Conservation (phyloP, 2,797 vertebrate species). For the Echeneis naucrates region DNA sequence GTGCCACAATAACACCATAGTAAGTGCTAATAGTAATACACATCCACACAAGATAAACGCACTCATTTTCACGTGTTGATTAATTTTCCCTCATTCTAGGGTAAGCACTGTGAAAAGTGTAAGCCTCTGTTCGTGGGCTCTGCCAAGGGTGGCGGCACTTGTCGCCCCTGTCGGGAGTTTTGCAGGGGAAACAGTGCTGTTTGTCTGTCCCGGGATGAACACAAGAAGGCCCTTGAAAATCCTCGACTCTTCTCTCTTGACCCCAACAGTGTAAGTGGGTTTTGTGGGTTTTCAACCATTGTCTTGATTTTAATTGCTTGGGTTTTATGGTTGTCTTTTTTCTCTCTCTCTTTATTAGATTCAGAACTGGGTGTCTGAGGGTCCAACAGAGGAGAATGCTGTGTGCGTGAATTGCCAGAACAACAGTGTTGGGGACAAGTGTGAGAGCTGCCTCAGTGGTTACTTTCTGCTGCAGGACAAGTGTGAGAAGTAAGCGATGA, state of each 20-base stretch:
- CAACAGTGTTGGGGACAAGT: constrained; percentile 93
- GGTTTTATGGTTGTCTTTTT: not conserved
- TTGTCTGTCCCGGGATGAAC: constrained; percentile 90
- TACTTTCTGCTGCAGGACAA: constrained; percentile 92
- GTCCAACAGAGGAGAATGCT: constrained; percentile 89
- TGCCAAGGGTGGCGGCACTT: constrained; percentile 88
- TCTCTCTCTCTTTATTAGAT: constrained; percentile 77
- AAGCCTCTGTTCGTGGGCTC: constrained; percentile 93
- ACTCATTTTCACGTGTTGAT: not conserved
- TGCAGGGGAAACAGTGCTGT: constrained; percentile 91
- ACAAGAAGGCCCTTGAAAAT: constrained; percentile 84
- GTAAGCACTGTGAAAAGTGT: constrained; percentile 93
- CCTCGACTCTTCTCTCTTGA: constrained; percentile 86
- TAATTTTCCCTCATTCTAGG: constrained; percentile 74
- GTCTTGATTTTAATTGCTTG: not conserved
- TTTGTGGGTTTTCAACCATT: not conserved
- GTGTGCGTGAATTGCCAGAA: constrained; percentile 94
- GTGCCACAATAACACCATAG: constrained; percentile 94
- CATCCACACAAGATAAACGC: not conserved
- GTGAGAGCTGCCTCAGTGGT: constrained; percentile 91
- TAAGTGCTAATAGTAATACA: constrained; percentile 51
- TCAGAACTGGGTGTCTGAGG: constrained; percentile 88
- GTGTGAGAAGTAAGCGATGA: constrained; percentile 92
- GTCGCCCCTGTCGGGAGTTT: constrained; percentile 90
- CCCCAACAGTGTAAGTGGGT: constrained; percentile 79